These are phyloP conservation scores for Apteryx mantelli DNA, from an alignment of 2,113 vertebrate species.

Conservation along the genomic window DNA sequence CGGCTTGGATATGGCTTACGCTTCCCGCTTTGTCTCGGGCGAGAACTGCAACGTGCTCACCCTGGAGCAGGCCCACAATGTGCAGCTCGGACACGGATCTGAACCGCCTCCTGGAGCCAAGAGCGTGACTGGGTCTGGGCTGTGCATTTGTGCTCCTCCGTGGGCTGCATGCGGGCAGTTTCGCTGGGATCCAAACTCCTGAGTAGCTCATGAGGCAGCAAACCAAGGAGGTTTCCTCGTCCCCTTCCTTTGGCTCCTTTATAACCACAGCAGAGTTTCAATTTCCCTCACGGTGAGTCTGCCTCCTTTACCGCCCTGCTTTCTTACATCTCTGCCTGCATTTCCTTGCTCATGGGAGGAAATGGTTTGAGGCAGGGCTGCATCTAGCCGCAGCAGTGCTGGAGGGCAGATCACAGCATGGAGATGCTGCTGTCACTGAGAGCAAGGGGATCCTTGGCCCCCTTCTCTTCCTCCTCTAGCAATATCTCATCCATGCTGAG, in stretches of 20 bases:
- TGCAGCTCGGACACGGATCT: neutral
- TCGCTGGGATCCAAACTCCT: neutral
- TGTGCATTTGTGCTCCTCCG: neutral
- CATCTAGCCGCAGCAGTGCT: neutral
- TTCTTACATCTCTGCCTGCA: neutral
- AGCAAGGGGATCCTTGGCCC: neutral
- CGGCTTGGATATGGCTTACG: accelerated
- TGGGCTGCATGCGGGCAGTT: accelerated
- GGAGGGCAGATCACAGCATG: too few species aligned
- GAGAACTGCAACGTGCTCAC: neutral
- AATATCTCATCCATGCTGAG: neutral
- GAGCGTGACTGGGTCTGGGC: accelerated
- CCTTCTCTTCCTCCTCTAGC: neutral
- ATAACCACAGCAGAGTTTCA: neutral
- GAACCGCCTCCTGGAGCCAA: neutral
- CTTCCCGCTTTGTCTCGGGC: neutral
- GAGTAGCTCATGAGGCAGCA: neutral
- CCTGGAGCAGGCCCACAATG: neutral
- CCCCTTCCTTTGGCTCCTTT: neutral
- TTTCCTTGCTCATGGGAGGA: neutral
- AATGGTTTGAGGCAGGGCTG: neutral
- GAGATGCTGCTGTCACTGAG: too few species aligned
- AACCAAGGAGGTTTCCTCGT: neutral
- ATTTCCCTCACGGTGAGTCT: neutral
- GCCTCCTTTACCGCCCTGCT: too few species aligned